Evolutionary conservation across 2,888 invertebrate genomes (phyloP).

Genomic region (Ecdyonurus torrentis): DNA sequence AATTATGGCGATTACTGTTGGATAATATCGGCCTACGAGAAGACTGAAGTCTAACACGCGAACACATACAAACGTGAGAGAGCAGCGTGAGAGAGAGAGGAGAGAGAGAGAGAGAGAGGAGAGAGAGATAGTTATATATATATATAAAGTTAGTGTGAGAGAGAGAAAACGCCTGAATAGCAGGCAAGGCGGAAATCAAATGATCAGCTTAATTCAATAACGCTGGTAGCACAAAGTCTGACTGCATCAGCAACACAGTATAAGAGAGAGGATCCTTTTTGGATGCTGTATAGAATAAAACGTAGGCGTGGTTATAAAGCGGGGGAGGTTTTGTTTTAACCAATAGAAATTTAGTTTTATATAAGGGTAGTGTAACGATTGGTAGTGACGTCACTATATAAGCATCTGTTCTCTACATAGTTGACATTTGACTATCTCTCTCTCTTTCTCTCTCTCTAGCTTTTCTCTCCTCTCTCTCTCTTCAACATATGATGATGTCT

Average conservation of each 20-base stretch:
- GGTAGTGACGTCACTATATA: background rate
- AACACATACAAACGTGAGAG: slow-evolving; percentile 5
- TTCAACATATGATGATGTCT: background rate
- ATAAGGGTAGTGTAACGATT: background rate
- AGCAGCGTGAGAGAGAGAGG: too few species aligned
- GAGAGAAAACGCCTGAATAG: slow-evolving; percentile 2
- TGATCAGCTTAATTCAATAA: slow-evolving; percentile 71
- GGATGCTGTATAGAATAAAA: background rate
- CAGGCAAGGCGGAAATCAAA: slow-evolving; percentile 34
- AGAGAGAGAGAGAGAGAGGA: too few species aligned
- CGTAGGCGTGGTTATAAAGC: background rate
- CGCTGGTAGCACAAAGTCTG: slow-evolving; percentile 19
- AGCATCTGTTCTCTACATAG: background rate
- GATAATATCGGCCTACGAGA: slow-evolving; percentile 24
- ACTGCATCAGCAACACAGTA: slow-evolving; percentile 1
- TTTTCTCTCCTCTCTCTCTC: too few species aligned
- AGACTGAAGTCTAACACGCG: slow-evolving; percentile 21
- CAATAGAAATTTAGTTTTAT: background rate
- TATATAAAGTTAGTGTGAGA: too few species aligned
- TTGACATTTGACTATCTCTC: background rate
- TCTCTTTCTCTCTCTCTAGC: too few species aligned
- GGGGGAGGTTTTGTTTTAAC: background rate
- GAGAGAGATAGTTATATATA: too few species aligned
- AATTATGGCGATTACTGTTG: slow-evolving; percentile 29
- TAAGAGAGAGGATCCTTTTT: too few species aligned